Evolutionary conservation across 64 coral and sea anemone genomes (phyloP).

Genomic region (Montipora efflorescens): DNA sequence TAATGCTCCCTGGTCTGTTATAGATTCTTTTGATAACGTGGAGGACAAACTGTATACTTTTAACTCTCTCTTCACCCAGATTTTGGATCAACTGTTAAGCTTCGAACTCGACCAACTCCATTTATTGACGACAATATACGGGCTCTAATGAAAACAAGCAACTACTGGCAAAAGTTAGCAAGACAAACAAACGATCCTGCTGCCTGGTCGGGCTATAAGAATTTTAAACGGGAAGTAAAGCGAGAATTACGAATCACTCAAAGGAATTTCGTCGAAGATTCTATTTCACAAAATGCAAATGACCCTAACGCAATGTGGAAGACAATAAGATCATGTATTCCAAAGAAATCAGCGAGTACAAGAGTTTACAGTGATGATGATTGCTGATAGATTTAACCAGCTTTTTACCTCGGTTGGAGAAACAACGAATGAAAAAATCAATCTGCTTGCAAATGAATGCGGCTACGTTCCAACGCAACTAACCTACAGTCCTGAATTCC

Average conservation of each 20-base stretch:
- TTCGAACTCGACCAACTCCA: not conserved
- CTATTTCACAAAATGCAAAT: constrained; percentile 46
- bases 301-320: constrained; percentile 61
- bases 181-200: constrained; percentile 57
- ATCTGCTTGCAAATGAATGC: not conserved
- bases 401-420: not conserved
- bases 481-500: not conserved
- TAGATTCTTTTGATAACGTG: constrained; percentile 45
- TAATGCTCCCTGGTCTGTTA: not conserved
- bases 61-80: constrained; percentile 21
- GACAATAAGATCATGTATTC: constrained; percentile 66
- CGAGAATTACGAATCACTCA: not conserved
- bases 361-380: constrained; percentile 7
- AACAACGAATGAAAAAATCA: not conserved
- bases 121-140: not conserved
- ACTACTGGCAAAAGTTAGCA: constrained; percentile 73
- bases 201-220: constrained; percentile 53
- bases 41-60: constrained; percentile 54
- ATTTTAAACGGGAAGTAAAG: constrained; percentile 56
- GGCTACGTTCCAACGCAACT: not conserved
- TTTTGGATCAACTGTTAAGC: constrained; percentile 22
- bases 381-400: not conserved
- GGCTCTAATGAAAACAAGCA: constrained; percentile 66
- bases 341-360: constrained; percentile 43
- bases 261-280: constrained; percentile 34